Evolutionary conservation across 64 coral and sea anemone genomes (phyloP), one percentile per base, ranked within the genome.

Genomic region (Cladopsammia gracilis): DNA sequence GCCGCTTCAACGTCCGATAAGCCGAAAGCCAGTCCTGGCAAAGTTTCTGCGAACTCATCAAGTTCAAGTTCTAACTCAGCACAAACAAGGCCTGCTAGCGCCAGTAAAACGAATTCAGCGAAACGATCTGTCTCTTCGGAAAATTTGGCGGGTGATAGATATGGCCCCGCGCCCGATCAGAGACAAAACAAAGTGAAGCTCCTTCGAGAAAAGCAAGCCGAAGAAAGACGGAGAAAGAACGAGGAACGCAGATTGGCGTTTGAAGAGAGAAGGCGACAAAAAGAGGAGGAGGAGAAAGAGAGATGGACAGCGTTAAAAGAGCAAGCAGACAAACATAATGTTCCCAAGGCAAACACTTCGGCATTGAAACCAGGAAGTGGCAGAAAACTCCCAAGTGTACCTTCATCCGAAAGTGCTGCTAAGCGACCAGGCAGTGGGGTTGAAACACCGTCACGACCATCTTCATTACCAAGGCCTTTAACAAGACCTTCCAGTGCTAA

Each of bases 211-310:
- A 94, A 98, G 86, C 96, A 98, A 87, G 92, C 90, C 43, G 88
- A 94, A 26, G 96, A 98, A 14, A 87, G 81, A 34, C 90, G 90
- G 67, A 90, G 85, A 56, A 98, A 98, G 53, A 98, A 98, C 8
- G 96, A 98, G 60, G 96, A 98, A 47, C 92, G 96, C 0, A 78
- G 96, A 45, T 64, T 86, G 14, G 92, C 96, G 12, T 98, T 98
- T 70, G 96, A 98, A 47, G 96, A 98, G 56, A 85, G 96, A 83
- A 98, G 86, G 56, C 87, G 74, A 25, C 86, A 98, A 43, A 94
- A 82, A 53, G 73, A 94, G 15, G 92, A 90, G 49, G 96, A 98
- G 16, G 96, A 98, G 54, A 94, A 94, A 77, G 57, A 61, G 70
- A 94, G 87, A 42, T 98, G 92, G 92, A 81, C 90, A 12, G 47